Conservation (phyloP, 1,140 invertebrate genomes). For the Trinorchestia longiramus region DNA sequence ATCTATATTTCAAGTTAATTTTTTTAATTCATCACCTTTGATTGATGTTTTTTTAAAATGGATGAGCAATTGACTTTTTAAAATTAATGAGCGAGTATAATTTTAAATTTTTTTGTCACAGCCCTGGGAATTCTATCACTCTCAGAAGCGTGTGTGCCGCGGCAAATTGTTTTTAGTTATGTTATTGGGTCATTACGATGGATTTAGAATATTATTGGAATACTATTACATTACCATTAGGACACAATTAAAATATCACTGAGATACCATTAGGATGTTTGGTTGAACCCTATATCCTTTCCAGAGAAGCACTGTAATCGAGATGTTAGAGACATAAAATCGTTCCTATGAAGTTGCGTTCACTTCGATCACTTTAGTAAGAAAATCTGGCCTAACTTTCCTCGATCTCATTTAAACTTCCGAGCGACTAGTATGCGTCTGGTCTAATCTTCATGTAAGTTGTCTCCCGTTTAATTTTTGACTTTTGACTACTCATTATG, state of each 20-base stretch:
- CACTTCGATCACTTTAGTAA: not conserved
- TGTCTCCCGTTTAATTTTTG: not conserved
- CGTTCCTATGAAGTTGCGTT: not conserved
- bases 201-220: not conserved
- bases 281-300: not conserved
- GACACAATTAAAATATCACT: not conserved
- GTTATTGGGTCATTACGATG: not conserved
- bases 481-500: not conserved
- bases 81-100: too few species aligned
- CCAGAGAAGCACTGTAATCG: not conserved
- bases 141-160: not conserved
- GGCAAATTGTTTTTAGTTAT: not conserved
- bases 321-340: not conserved
- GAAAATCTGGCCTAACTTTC: not conserved
- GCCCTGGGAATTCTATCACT: not conserved
- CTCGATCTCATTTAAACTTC: conserved; percentile 1
- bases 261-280: not conserved
- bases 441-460: not conserved
- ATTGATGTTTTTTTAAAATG: not conserved
- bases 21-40: too few species aligned
- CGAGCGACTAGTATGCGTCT: not conserved
- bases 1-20: too few species aligned
- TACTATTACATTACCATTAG: not conserved
- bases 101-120: too few species aligned
- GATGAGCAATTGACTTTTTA: too few species aligned